Percentiles rank a stretch among this genome's conserved stretches.
These are phyloP conservation scores for Hyphantria cunea DNA, from an alignment of 1,140 invertebrate species.

Conservation along the genomic window DNA sequence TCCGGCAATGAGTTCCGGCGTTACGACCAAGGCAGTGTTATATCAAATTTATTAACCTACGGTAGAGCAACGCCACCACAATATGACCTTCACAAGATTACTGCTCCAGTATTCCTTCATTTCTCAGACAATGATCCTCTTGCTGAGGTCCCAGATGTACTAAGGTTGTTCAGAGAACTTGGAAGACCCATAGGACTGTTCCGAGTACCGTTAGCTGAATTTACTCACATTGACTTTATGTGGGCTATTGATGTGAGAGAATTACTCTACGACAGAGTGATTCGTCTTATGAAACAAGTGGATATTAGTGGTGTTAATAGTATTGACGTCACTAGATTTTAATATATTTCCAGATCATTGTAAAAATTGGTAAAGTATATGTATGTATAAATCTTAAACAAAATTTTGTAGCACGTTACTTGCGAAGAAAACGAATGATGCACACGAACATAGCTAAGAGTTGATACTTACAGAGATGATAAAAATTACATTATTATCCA, in stretches of 20 bases:
- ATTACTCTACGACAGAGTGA: constrained; percentile 71
- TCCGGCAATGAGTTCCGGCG: constrained; percentile 83
- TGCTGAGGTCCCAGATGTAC: constrained; percentile 83
- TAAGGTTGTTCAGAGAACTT: constrained; percentile 81
- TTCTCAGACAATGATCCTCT: constrained; percentile 89
- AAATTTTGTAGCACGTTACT: no score
- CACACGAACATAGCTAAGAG: no score
- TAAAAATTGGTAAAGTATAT: neutral
- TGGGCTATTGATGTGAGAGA: constrained; percentile 81
- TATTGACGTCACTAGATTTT: neutral
- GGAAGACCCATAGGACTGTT: constrained; percentile 81
- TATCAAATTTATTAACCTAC: constrained; percentile 82
- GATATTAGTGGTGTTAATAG: constrained; percentile 20
- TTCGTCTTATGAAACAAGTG: constrained; percentile 65
- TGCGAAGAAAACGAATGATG: no score
- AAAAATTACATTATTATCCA: no score
- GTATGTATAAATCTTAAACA: neutral
- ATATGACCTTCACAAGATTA: constrained; percentile 84
- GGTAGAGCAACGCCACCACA: constrained; percentile 80
- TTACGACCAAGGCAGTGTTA: constrained; percentile 85
- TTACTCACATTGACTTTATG: constrained; percentile 83
- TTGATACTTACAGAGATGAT: no score
- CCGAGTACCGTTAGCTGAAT: constrained; percentile 50
- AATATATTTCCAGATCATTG: no score
- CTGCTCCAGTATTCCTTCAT: constrained; percentile 86